Evolutionary conservation across 2,888 invertebrate species (phyloP).

Genomic region (Chloroclystis v-ata): DNA sequence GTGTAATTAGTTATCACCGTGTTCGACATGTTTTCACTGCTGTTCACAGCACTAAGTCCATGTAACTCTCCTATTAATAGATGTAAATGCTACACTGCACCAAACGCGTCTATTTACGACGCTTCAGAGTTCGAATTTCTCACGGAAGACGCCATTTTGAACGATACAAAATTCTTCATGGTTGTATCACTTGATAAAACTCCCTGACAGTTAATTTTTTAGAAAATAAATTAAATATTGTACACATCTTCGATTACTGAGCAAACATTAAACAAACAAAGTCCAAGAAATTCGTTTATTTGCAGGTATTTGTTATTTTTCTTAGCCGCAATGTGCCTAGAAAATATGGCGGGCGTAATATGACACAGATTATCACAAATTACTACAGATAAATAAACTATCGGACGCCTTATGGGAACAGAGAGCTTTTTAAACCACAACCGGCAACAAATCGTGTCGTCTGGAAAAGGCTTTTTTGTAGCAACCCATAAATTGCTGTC

Average conservation of each 20-base stretch:
- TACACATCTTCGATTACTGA: neutral
- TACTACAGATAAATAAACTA: constrained; percentile 5
- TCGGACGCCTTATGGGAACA: too few relatives aligned
- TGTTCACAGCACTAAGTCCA: constrained; percentile 50
- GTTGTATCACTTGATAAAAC: constrained; percentile 11
- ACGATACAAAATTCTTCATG: constrained; percentile 26
- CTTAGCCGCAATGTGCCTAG: constrained; percentile 17
- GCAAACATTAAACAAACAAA: neutral
- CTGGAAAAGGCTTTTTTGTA: too few relatives aligned
- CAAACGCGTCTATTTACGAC: constrained; percentile 68
- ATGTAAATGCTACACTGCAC: constrained; percentile 57
- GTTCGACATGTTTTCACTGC: constrained; percentile 72
- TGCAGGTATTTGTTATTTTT: constrained; percentile 8
- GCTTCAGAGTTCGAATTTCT: constrained; percentile 56
- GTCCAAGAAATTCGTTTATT: neutral
- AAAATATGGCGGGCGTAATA: constrained; percentile 8
- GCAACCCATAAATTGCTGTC: too few relatives aligned
- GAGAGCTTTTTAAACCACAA: too few relatives aligned
- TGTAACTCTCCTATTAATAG: constrained; percentile 68
- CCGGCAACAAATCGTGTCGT: too few relatives aligned
- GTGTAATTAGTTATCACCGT: constrained; percentile 76
- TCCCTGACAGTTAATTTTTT: neutral
- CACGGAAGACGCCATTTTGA: constrained; percentile 65
- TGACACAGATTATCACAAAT: too few relatives aligned
- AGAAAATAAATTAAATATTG: neutral